Evolutionary conservation across 1,140 invertebrate species (phyloP), one percentile per base, ranked within the genome.

Genomic region (Theocolax elegans): DNA sequence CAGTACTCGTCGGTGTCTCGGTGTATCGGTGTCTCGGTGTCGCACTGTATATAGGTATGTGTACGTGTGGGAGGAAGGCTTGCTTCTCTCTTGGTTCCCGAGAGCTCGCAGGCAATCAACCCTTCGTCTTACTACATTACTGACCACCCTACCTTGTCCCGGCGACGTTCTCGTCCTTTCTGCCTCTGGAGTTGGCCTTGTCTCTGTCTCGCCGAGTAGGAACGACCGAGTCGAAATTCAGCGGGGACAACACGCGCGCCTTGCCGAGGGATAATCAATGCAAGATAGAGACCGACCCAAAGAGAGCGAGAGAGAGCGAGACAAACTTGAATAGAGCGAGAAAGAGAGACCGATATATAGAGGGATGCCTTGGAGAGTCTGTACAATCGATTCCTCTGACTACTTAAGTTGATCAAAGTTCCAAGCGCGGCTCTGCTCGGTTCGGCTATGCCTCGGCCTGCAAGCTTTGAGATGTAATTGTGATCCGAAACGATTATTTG

Each of bases 61-160:
- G n/a, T n/a, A 31, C 31, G 8, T 23, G n/a, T n/a, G n/a, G n/a
- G n/a, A n/a, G n/a, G n/a, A 31, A 15, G 53, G 49, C 66, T 72
- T 67, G 12, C 19, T 42, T n/a, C n/a, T n/a, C 70, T 70, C 68
- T 35, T 51, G 63, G 70, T 66, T 74, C 71, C 73, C 74, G 77
- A 79, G 79, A 80, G 77, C 81, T 80, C 75, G 76, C 76, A 83
- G 79, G 80, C 80, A 83, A 85, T 85, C 83, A 85, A 83, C 83
- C 82, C 81, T 83, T 81, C 80, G 80, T 80, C 82, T 85, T 85
- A 83, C 80, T 81, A 75, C 77, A 83, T 82, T 83, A 84, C 82
- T 84, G 81, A 83, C 83, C 81, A 80, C 77, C 76, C 78, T 76
- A 29, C 38, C 62, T 40, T 54, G 19, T 59, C 53, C 49, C 68